A percentile compares a stretch with the other conserved stretches of the same genome.
phyloP scores from a whole-genome alignment of 2,113 vertebrate species.

The Megaceryle maxima region DNA sequence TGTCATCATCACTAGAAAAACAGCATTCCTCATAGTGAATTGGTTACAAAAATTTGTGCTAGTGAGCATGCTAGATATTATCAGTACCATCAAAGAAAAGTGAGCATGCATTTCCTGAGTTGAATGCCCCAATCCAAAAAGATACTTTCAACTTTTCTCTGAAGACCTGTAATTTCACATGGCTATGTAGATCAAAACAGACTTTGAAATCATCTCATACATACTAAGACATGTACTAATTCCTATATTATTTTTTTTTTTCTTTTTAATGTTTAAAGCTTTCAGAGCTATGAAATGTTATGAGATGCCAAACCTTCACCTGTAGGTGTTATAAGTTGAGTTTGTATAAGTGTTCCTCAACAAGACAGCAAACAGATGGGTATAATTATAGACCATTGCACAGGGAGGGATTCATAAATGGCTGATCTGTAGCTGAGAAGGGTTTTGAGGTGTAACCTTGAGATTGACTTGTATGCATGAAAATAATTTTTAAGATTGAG shows the following conservation, averaged over 20 bases:
- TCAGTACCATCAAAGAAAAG: background rate
- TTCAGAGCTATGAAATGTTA: background rate
- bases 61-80: background rate
- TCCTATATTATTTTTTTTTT: background rate
- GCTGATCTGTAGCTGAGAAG: background rate
- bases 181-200: background rate
- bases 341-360: background rate
- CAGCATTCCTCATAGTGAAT: background rate
- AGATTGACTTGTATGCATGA: background rate
- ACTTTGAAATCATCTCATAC: background rate
- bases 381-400: background rate
- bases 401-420: background rate
- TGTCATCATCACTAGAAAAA: background rate
- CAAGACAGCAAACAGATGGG: background rate
- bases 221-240: background rate
- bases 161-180: background rate
- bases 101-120: background rate
- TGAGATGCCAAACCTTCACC: background rate
- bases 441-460: constrained; percentile 1
- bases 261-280: background rate
- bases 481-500: background rate
- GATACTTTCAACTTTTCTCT: background rate
- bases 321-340: background rate
- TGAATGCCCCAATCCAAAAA: background rate
- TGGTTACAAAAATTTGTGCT: background rate